A percentile compares a stretch with the other conserved stretches of the same genome.
These are phyloP conservation scores for Acanthurus leucopareius DNA, from an alignment of 2,797 vertebrate species.

Conservation along the genomic window DNA sequence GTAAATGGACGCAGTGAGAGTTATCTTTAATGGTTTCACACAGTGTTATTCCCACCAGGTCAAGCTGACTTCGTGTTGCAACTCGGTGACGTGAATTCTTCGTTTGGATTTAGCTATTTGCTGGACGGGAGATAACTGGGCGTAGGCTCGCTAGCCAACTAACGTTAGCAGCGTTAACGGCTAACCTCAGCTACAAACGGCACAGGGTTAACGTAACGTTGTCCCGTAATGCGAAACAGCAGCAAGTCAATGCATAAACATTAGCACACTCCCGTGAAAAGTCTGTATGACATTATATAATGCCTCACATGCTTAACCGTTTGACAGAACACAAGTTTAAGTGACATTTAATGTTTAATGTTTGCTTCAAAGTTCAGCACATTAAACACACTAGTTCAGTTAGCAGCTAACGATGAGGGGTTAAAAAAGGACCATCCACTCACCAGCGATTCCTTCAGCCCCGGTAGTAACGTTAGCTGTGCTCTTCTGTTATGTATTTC, in stretches of 20 bases:
- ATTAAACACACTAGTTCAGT: not conserved
- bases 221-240: not conserved
- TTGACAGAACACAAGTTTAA: not conserved
- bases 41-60: no score
- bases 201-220: constrained; percentile 26
- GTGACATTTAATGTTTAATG: not conserved
- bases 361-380: not conserved
- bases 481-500: constrained; percentile 18
- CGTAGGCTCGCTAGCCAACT: constrained; percentile 58
- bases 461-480: constrained; percentile 2
- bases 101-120: not conserved
- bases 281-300: not conserved
- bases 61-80: not conserved
- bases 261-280: rapidly evolving
- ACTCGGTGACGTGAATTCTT: not conserved
- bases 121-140: constrained; percentile 49
- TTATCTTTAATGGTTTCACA: not conserved
- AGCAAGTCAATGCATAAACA: not conserved
- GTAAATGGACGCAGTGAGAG: not conserved
- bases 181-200: constrained; percentile 44
- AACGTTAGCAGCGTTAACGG: constrained; percentile 33
- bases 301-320: not conserved
- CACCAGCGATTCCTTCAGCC: constrained; percentile 60
- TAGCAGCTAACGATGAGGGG: constrained; percentile 5
- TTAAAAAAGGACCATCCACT: constrained; percentile 47